These are phyloP conservation scores for Anhinga anhinga DNA, from an alignment of 2,113 vertebrate genomes.

Conservation along the genomic window DNA sequence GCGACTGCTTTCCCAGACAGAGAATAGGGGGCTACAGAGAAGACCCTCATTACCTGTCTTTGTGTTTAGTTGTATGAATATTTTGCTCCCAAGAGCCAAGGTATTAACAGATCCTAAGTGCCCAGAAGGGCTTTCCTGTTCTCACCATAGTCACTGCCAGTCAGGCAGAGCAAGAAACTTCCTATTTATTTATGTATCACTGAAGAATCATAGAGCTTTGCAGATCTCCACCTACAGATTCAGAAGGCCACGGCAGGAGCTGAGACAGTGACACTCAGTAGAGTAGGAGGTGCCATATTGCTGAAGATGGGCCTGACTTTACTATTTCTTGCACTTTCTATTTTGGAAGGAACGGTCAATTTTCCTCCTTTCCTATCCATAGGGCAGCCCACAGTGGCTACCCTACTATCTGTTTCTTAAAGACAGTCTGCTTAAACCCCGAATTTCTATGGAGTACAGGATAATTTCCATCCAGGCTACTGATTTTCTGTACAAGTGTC, in stretches of 20 bases:
- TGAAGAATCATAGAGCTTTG: not conserved
- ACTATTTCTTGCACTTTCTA: not conserved
- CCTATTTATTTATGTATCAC: not conserved
- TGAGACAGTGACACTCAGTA: not conserved
- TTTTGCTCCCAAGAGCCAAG: not conserved
- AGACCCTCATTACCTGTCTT: not conserved
- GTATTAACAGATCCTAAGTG: not conserved
- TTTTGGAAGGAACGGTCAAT: not conserved
- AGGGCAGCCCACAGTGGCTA: not conserved
- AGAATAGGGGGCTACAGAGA: not conserved
- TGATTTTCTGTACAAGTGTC: not conserved
- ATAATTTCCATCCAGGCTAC: not conserved
- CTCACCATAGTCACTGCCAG: not conserved
- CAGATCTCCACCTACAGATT: slow-evolving; percentile 4
- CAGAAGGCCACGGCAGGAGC: not conserved
- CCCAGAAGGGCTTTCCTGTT: not conserved
- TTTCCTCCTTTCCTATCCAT: not conserved
- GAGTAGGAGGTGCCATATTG: not conserved
- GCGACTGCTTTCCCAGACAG: not conserved
- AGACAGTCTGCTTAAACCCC: not conserved
- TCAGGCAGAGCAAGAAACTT: not conserved
- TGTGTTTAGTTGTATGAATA: not conserved
- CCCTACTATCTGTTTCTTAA: not conserved
- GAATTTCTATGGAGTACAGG: not conserved
- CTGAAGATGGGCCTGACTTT: not conserved